phyloP scores from a whole-genome alignment of 2,113 vertebrate species.

The Orthochromis malagaraziensis region DNA sequence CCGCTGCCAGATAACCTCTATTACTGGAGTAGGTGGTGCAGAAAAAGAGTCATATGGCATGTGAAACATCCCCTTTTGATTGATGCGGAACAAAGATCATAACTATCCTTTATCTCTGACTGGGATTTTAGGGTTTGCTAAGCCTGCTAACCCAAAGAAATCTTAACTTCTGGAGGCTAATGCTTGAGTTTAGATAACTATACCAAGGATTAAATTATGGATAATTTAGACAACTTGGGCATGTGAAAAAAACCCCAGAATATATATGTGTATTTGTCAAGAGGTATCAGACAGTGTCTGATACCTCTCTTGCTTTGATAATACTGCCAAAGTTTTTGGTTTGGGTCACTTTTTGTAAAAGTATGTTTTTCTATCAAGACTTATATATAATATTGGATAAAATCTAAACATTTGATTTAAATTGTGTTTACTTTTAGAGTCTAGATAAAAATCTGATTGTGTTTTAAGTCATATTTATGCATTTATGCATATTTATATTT shows the following conservation, averaged over 20 bases:
- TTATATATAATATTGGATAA: not conserved
- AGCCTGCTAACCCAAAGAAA: not conserved
- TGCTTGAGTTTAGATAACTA: not conserved
- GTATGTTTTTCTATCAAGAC: not conserved
- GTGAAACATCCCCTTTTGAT: not conserved
- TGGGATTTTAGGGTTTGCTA: not conserved
- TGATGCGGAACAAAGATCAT: not conserved
- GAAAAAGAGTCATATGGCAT: not conserved
- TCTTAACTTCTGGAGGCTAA: not conserved
- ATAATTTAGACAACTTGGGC: not conserved
- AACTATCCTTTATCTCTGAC: not conserved
- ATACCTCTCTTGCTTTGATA: not conserved
- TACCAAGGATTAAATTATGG: not conserved
- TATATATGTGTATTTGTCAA: not conserved
- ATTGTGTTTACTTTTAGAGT: too few species aligned
- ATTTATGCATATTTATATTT: not conserved
- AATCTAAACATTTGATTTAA: not conserved
- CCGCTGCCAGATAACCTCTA: not conserved
- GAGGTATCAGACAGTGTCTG: not conserved
- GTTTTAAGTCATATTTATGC: not conserved
- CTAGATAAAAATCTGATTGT: not conserved
- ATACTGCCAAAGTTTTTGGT: not conserved
- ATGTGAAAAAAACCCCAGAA: accelerated
- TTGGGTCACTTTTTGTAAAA: not conserved
- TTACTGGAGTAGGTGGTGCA: not conserved